A percentile compares a stretch with the other conserved stretches of the same genome.
phyloP scores from a whole-genome alignment of 2,113 vertebrate species.

The Lonchura striata region DNA sequence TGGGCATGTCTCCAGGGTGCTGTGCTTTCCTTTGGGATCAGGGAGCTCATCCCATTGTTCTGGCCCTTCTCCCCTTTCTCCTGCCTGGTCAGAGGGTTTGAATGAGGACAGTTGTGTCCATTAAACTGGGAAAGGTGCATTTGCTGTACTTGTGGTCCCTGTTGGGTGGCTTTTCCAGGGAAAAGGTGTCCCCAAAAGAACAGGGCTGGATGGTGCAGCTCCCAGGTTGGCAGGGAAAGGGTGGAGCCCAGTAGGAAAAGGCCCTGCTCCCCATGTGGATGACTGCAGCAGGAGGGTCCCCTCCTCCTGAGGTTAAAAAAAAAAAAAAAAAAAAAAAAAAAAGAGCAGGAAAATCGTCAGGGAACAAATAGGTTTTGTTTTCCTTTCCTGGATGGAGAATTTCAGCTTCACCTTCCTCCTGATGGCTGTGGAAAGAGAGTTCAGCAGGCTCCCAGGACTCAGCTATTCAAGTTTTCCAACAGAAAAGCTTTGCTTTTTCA shows the following conservation, averaged over 20 bases:
- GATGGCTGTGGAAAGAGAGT: neutral
- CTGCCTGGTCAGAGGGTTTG: neutral
- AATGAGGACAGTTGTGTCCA: too few species aligned
- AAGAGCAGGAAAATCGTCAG: neutral
- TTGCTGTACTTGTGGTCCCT: rapidly evolving
- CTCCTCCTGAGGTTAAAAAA: rapidly evolving
- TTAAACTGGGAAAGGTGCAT: neutral
- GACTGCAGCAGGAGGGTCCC: neutral
- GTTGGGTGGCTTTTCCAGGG: rapidly evolving
- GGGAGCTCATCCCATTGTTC: rapidly evolving
- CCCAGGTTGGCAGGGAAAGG: rapidly evolving
- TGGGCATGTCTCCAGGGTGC: too few species aligned
- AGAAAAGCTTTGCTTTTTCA: neutral
- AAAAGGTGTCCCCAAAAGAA: neutral
- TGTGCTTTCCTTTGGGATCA: neutral
- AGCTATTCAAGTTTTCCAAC: neutral
- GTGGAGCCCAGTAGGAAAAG: neutral
- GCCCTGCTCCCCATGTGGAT: neutral
- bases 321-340: neutral
- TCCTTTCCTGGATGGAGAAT: neutral
- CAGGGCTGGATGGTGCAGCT: neutral
- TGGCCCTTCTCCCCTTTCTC: neutral
- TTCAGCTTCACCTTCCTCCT: conserved; percentile 22
- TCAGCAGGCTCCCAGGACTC: neutral
- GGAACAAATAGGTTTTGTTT: neutral